phyloP scores from a whole-genome alignment of 2,113 vertebrate genomes.

The Nannospalax galili region DNA sequence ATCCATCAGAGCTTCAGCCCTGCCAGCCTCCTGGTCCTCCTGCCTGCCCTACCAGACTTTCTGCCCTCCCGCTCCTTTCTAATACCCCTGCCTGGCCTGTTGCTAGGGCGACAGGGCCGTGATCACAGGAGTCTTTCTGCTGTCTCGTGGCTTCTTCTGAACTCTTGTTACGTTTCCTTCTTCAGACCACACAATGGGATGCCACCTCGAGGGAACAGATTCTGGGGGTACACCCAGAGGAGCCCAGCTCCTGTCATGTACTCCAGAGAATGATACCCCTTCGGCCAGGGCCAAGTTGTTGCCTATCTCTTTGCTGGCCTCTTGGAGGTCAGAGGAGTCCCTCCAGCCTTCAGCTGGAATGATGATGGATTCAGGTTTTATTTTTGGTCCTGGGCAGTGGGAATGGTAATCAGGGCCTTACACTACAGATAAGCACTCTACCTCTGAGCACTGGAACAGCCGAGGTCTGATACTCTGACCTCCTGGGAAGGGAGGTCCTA shows the following conservation, averaged over 20 bases:
- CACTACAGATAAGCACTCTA: background rate
- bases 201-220: background rate
- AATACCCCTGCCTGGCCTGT: background rate
- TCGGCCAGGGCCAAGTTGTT: background rate
- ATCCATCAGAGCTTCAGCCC: background rate
- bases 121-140: background rate
- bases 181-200: background rate
- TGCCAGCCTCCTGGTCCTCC: background rate
- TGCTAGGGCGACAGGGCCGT: background rate
- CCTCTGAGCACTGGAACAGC: background rate
- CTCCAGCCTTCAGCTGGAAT: background rate
- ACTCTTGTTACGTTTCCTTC: background rate
- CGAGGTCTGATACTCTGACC: background rate
- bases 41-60: fast-evolving
- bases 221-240: background rate
- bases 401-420: background rate
- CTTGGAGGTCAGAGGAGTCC: background rate
- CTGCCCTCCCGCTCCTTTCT: background rate
- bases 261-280: background rate
- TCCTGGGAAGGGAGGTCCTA: background rate
- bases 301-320: background rate
- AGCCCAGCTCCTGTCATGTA: too few relatives aligned
- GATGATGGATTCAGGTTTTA: background rate
- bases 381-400: background rate
- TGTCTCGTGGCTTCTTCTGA: background rate